Evolutionary conservation across 2,797 vertebrate species (phyloP).

Genomic region (Gadopsis bispinosus): DNA sequence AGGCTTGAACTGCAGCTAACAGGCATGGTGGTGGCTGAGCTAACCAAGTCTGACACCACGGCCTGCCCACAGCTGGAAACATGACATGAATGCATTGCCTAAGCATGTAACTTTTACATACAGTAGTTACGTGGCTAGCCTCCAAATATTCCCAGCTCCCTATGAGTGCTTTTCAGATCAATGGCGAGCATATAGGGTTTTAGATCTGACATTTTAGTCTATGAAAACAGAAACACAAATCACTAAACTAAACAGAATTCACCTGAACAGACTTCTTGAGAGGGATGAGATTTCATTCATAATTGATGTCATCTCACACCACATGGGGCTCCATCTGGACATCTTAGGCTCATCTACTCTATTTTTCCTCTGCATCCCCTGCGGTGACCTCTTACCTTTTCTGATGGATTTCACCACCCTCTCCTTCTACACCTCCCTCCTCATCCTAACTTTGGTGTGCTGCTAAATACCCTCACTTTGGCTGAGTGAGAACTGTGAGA

Average conservation of each 20-base stretch:
- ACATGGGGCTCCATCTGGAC: constrained; percentile 54
- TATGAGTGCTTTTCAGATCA: constrained; percentile 10
- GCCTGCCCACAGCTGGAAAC: constrained; percentile 53
- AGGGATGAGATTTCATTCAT: constrained; percentile 51
- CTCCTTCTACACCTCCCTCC: constrained; percentile 34
- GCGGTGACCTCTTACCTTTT: constrained; percentile 48
- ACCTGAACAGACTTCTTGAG: constrained; percentile 43
- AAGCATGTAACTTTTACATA: constrained; percentile 48
- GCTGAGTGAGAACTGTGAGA: constrained; percentile 66
- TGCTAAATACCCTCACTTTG: constrained; percentile 66
- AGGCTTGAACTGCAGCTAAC: constrained; percentile 41
- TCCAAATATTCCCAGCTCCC: constrained; percentile 3
- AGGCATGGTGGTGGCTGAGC: constrained; percentile 28
- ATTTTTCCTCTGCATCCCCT: constrained; percentile 29
- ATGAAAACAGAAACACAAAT: constrained; percentile 31
- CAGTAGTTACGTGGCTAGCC: constrained; percentile 15
- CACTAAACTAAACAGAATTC: constrained; percentile 47
- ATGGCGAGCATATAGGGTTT: constrained; percentile 11
- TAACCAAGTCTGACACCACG: constrained; percentile 54
- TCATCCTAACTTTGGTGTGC: constrained; percentile 48
- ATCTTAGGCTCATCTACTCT: constrained; percentile 49
- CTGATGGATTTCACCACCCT: constrained; percentile 42
- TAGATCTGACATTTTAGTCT: constrained; percentile 23
- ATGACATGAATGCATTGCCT: constrained; percentile 48
- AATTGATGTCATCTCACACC: constrained; percentile 65